Percentiles rank a stretch among this genome's conserved stretches.
phyloP scores from a whole-genome alignment of 2,797 vertebrate species.

The Echeneis naucrates region DNA sequence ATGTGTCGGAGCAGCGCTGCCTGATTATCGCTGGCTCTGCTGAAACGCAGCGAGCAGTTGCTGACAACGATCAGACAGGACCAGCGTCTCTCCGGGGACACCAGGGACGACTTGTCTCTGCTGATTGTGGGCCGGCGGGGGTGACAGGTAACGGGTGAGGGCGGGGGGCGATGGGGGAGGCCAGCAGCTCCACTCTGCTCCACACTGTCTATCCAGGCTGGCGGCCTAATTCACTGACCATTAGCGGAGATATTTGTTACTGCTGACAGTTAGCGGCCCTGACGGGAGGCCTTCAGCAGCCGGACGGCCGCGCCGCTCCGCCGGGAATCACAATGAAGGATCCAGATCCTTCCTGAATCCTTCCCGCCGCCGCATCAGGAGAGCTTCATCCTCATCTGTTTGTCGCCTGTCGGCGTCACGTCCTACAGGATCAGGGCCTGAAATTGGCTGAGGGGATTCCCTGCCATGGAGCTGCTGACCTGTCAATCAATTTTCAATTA shows the following conservation, averaged over 20 bases:
- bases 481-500: conserved; percentile 80
- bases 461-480: conserved; percentile 69
- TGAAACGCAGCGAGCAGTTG: conserved; percentile 56
- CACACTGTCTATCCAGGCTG: conserved; percentile 59
- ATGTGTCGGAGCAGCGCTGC: conserved; percentile 48
- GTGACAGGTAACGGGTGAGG: conserved; percentile 56
- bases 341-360: conserved; percentile 35
- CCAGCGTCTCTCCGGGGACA: conserved; percentile 58
- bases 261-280: conserved; percentile 70
- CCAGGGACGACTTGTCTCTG: conserved; percentile 78
- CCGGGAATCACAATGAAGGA: conserved; percentile 60
- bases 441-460: conserved; percentile 70
- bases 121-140: conserved; percentile 54
- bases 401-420: not conserved
- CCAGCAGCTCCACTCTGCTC: conserved; percentile 47
- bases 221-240: conserved; percentile 73
- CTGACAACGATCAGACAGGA: conserved; percentile 59
- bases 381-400: too few species aligned
- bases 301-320: conserved; percentile 47
- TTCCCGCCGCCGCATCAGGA: conserved; percentile 31
- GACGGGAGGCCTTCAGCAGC: conserved; percentile 66
- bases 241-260: conserved; percentile 77
- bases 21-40: conserved; percentile 71
- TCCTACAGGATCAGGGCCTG: conserved; percentile 22
- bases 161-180: conserved; percentile 24